These are phyloP conservation scores for Drosophila maculinotata DNA, from an alignment of 2,888 invertebrate species.

Conservation along the genomic window DNA sequence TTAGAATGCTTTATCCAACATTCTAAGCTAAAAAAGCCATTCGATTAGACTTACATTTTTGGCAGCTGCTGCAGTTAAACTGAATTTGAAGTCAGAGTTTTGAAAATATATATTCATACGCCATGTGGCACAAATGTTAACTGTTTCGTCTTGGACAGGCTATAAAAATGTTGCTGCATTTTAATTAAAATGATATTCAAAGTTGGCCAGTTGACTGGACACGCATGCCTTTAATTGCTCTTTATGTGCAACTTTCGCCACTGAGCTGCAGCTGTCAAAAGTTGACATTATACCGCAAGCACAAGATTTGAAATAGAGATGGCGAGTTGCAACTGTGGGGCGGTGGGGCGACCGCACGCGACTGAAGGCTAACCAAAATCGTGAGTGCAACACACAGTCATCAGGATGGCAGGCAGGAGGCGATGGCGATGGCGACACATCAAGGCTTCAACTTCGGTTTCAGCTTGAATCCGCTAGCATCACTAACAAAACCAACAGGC, in stretches of 20 bases:
- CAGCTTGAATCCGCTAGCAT: slow-evolving; percentile 41
- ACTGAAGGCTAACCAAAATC: slow-evolving; percentile 59
- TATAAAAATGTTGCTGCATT: slow-evolving; percentile 46
- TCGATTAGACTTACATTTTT: slow-evolving; percentile 9
- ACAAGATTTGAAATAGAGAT: slow-evolving; percentile 50
- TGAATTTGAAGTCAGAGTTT: not conserved
- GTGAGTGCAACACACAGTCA: slow-evolving; percentile 16
- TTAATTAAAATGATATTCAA: slow-evolving; percentile 65
- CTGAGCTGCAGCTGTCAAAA: slow-evolving; percentile 50
- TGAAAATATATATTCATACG: slow-evolving; percentile 35
- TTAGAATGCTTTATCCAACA: too few relatives aligned
- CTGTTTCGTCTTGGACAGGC: slow-evolving; percentile 11
- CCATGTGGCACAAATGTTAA: slow-evolving; percentile 55
- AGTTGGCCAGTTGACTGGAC: slow-evolving; percentile 51
- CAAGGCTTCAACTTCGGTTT: slow-evolving; percentile 39
- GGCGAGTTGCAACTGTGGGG: slow-evolving; percentile 9
- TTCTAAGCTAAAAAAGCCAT: not conserved
- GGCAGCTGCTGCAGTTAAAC: slow-evolving; percentile 14
- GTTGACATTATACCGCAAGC: slow-evolving; percentile 60
- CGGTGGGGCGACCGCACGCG: slow-evolving; percentile 47
- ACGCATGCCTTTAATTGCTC: slow-evolving; percentile 69
- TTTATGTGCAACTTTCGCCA: slow-evolving; percentile 24
- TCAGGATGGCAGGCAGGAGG: slow-evolving; percentile 3
- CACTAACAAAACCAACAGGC: slow-evolving; percentile 57
- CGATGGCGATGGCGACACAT: slow-evolving; percentile 41